These are phyloP conservation scores for Drosophila triauraria DNA, from an alignment of 1,140 invertebrate species.

Conservation along the genomic window DNA sequence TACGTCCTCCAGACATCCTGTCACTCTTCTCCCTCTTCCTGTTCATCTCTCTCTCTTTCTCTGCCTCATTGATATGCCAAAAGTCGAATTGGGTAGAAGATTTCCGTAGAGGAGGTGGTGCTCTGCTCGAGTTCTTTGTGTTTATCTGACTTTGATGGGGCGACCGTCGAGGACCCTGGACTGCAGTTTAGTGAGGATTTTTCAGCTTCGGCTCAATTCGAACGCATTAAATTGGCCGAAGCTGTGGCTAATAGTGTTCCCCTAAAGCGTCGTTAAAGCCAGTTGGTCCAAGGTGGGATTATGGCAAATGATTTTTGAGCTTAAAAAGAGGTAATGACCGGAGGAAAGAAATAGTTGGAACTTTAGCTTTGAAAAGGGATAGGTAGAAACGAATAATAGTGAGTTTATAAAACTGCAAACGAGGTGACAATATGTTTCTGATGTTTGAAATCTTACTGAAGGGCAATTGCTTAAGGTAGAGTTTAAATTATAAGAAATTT, in stretches of 20 bases:
- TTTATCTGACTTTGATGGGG: constrained; percentile 22
- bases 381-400: too few relatives aligned
- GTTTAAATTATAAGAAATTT: too few relatives aligned
- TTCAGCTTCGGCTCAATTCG: neutral
- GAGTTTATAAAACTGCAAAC: too few relatives aligned
- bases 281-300: neutral
- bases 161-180: constrained; percentile 8
- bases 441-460: too few relatives aligned
- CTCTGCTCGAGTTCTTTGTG: constrained; percentile 15
- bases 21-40: neutral
- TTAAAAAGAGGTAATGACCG: neutral
- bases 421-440: too few relatives aligned
- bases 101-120: neutral
- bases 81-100: constrained; percentile 23
- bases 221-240: constrained; percentile 16
- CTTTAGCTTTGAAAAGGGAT: too few relatives aligned
- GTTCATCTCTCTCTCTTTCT: neutral
- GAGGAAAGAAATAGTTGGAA: too few relatives aligned
- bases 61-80: constrained; percentile 61
- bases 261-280: constrained; percentile 7
- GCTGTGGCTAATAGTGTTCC: constrained; percentile 28
- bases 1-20: neutral
- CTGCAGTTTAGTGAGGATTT: constrained; percentile 28
- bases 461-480: too few relatives aligned
- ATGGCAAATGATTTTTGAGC: neutral